Base-by-base conservation (phyloP, 1,140 invertebrate species). In the Aphaenogaster ashmeadi region DNA sequence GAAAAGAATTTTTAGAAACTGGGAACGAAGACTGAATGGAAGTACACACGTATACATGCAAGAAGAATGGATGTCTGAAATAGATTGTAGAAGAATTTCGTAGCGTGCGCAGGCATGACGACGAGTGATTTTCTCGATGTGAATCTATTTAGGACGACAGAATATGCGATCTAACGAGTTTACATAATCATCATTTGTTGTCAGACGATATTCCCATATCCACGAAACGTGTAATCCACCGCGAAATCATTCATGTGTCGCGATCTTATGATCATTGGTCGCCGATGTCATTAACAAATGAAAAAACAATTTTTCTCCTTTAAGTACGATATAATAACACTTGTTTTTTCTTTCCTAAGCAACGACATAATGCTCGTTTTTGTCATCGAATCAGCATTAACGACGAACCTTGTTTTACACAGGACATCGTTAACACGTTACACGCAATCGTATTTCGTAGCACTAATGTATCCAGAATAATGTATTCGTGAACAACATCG, bases 161-260 rank as follows among this genome's bases (percentile, higher is more conserved):
- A 74, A 56, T 15, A 15, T 54, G 50, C 33, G 2, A 33, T 18
- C 13, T 54, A 27, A 77, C 21, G 41, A 64, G 27, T n/a, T 78
- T 78, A 47, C 9, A 7, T 78, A 78, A 78, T 77, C 54, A 13
- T n/a, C 3, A 18, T 58, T 18, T 11, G 21, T 66, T 66, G n/a
- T 33, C 27, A 27, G 18, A 41, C 2, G 3, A 3, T 21, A 27
- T 56, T 60, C 4, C 13, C 2, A 44, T 4, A 62, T 78, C 62
- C n/a, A 52, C 5, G 9, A 21, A 9, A 56, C 5, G 38, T 41
- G 5, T 74, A 64, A 33, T 80, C 13, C 5, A 11, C 9, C 3
- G 36, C 38, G 7, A 62, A n/a, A 64, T 27, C 0, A 80, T 15
- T 44, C 9, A 67, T 52, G 11, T 6, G 0, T 9, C 13, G 13